Conservation (phyloP, 2,888 invertebrate genomes). For the Willowsia nigromaculata region DNA sequence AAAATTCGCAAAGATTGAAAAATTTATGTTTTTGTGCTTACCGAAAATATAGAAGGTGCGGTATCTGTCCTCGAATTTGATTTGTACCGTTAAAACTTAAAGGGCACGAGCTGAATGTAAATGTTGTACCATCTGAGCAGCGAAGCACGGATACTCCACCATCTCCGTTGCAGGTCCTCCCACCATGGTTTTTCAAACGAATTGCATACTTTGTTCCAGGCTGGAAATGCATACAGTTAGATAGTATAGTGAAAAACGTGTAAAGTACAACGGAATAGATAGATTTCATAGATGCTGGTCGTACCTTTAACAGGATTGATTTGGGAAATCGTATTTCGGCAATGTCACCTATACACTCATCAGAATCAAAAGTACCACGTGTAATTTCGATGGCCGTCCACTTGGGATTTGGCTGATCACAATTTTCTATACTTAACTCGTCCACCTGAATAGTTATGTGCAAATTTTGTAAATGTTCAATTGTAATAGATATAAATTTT, state of each 20-base stretch:
- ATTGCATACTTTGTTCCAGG: constrained; percentile 90
- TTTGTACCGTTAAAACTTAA: constrained; percentile 98
- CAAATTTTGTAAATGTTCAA: not conserved
- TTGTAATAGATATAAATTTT: not conserved
- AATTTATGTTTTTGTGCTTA: too few relatives aligned
- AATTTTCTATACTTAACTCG: constrained; percentile 69
- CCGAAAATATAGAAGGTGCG: constrained; percentile 94
- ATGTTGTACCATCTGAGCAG: constrained; percentile 95
- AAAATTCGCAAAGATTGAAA: too few relatives aligned
- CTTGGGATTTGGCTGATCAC: constrained; percentile 80
- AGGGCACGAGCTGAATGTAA: constrained; percentile 94
- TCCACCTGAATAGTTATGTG: constrained; percentile 70
- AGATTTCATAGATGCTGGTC: too few relatives aligned
- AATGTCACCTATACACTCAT: constrained; percentile 90
- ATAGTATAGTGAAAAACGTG: not conserved
- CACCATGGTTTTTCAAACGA: constrained; percentile 92
- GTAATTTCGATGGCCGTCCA: constrained; percentile 94
- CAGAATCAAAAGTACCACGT: constrained; percentile 90
- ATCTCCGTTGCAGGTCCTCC: constrained; percentile 96
- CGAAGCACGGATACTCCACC: constrained; percentile 92
- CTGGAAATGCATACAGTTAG: constrained; percentile 57
- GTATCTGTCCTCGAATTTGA: constrained; percentile 95
- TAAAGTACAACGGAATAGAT: not conserved
- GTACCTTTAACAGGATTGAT: constrained; percentile 91
- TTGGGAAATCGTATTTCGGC: constrained; percentile 94